phyloP scores from a whole-genome alignment of 2,113 vertebrate species.

The Maccullochella peelii region DNA sequence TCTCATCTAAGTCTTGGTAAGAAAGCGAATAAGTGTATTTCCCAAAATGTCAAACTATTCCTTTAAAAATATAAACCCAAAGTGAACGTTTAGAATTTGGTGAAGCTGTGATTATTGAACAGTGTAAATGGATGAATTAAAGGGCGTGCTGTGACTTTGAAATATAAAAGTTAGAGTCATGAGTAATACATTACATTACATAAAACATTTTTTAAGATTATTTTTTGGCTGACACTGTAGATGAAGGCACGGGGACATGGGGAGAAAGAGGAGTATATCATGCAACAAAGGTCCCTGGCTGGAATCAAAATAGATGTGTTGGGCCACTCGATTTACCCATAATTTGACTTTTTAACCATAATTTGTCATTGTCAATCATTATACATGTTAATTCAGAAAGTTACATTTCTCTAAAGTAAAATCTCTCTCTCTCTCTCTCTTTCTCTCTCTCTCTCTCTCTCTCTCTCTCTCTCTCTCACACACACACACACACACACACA shows the following conservation, averaged over 20 bases:
- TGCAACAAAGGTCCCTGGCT: neutral
- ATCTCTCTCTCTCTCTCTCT: neutral
- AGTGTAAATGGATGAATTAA: neutral
- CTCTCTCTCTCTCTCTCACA: neutral
- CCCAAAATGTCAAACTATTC: neutral
- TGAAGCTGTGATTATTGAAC: neutral
- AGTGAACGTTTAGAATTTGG: neutral
- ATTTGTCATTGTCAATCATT: neutral
- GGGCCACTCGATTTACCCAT: neutral
- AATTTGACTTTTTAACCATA: neutral
- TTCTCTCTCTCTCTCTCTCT: neutral
- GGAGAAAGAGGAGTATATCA: neutral
- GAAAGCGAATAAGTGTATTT: neutral
- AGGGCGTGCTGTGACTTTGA: neutral
- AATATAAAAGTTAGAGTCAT: neutral
- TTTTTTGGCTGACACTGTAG: neutral
- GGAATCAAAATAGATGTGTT: neutral
- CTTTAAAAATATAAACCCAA: neutral
- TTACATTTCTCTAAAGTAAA: constrained; percentile 8
- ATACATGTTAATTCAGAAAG: neutral
- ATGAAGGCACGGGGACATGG: neutral
- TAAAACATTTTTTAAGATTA: neutral
- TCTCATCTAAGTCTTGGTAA: too few relatives aligned
- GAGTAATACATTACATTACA: too few relatives aligned
- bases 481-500: constrained; percentile 17